Conservation (phyloP, 2,888 invertebrate genomes). For the Lithosia quadra region DNA sequence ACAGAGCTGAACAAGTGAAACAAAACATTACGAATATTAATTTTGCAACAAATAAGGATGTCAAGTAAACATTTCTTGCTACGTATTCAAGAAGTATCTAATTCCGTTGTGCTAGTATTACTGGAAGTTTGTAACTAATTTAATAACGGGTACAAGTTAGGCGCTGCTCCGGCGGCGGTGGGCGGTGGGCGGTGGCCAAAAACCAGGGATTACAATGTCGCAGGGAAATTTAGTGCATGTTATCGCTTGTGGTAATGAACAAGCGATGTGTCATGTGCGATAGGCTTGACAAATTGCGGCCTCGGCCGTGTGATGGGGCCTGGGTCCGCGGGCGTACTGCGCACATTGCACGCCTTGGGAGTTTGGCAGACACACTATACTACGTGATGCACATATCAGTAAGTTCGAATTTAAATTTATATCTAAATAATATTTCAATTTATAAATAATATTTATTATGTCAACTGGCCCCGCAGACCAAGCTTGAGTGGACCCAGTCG, state of each 20-base stretch:
- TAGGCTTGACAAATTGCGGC: constrained; percentile 9
- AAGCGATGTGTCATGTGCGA: constrained; percentile 6
- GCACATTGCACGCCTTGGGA: neutral
- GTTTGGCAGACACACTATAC: no score
- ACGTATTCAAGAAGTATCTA: neutral
- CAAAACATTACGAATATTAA: no score
- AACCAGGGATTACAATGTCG: constrained; percentile 11
- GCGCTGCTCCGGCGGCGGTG: neutral
- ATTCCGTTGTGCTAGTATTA: neutral
- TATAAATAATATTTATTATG: no score
- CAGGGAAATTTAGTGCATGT: constrained; percentile 10
- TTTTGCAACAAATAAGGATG: neutral
- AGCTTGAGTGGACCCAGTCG: no score
- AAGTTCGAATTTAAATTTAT: neutral
- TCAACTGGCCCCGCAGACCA: no score
- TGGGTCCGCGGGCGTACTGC: neutral
- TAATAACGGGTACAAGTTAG: neutral
- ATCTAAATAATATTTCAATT: neutral
- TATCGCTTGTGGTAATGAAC: constrained; percentile 11
- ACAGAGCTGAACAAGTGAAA: neutral
- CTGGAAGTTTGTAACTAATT: constrained; percentile 3
- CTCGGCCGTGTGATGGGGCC: neutral
- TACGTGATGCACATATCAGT: neutral
- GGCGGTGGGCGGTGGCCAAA: neutral
- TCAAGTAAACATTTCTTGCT: neutral